phyloP scores from a whole-genome alignment of 2,888 invertebrate species.

The Polia nebulosa region DNA sequence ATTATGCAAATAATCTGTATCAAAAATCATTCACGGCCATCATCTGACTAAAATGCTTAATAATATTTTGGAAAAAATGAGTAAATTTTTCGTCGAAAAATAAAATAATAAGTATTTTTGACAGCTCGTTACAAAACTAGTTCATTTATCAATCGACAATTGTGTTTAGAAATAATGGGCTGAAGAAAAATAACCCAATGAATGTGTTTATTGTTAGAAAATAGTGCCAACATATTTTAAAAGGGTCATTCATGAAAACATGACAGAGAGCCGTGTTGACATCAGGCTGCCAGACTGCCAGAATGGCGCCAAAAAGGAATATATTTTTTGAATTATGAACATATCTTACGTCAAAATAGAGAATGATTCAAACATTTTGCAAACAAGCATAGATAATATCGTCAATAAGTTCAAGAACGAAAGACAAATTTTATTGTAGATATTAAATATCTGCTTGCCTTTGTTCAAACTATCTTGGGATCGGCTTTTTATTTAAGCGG shows the following conservation, averaged over 20 bases:
- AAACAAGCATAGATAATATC: neutral
- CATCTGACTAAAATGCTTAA: no score
- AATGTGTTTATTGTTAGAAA: conserved; percentile 43
- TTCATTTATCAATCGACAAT: conserved; percentile 57
- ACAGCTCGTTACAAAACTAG: conserved; percentile 49
- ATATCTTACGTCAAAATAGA: conserved; percentile 5
- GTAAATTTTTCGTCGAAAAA: neutral
- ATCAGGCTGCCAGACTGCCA: conserved; percentile 28
- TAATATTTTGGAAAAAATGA: neutral
- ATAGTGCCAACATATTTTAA: conserved; percentile 37
- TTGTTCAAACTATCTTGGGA: no score
- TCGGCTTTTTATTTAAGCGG: no score
- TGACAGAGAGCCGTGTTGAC: conserved; percentile 42
- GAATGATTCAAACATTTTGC: neutral
- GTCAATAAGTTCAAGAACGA: neutral
- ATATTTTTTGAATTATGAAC: conserved; percentile 28
- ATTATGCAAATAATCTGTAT: no score
- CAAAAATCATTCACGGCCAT: no score
- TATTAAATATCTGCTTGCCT: no score
- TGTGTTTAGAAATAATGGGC: conserved; percentile 29
- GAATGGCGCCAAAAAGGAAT: conserved; percentile 6
- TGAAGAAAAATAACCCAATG: conserved; percentile 50
- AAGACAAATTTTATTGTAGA: no score
- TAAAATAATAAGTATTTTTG: conserved; percentile 37
- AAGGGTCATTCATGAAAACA: conserved; percentile 24